Percentiles rank a stretch among this genome's conserved stretches.
Evolutionary conservation across 2,888 invertebrate species (phyloP).

Genomic region (Zaprionus lineosus): DNA sequence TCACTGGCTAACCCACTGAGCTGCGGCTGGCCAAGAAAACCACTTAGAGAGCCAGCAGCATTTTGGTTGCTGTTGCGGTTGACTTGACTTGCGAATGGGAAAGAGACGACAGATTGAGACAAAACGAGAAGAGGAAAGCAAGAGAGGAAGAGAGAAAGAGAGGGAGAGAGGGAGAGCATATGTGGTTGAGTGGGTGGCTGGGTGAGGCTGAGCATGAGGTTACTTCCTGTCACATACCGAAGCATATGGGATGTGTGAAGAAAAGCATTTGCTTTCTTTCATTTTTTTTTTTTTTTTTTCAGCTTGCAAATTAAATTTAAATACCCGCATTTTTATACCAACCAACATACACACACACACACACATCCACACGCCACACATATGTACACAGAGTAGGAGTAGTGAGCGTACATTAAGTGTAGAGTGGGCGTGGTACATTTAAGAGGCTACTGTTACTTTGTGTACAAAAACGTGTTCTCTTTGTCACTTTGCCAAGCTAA

Average conservation of each 20-base stretch:
- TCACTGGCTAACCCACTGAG: neutral
- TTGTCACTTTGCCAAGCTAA: conserved; percentile 58
- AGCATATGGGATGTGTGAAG: conserved; percentile 55
- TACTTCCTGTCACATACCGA: conserved; percentile 40
- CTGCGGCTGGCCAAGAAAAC: conserved; percentile 47
- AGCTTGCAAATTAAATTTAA: conserved; percentile 75
- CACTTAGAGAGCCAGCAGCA: conserved; percentile 54
- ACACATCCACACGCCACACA: neutral
- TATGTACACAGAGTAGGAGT: neutral
- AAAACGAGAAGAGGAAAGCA: neutral
- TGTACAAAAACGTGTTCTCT: conserved; percentile 61
- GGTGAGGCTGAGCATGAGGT: conserved; percentile 15
- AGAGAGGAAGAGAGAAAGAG: neutral
- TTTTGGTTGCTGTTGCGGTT: conserved; percentile 65
- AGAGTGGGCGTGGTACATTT: conserved; percentile 16
- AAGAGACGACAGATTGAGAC: neutral
- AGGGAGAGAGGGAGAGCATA: neutral
- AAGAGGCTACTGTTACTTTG: conserved; percentile 56
- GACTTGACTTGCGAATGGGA: conserved; percentile 71
- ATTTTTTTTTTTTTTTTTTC: no score
- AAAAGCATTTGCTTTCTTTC: conserved; percentile 66
- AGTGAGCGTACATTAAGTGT: neutral
- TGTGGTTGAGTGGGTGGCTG: neutral
- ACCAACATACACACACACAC: conserved; percentile 4
- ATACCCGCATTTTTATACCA: conserved; percentile 56